phyloP scores from a whole-genome alignment of 2,888 invertebrate genomes.

The Allolobophora icterica region DNA sequence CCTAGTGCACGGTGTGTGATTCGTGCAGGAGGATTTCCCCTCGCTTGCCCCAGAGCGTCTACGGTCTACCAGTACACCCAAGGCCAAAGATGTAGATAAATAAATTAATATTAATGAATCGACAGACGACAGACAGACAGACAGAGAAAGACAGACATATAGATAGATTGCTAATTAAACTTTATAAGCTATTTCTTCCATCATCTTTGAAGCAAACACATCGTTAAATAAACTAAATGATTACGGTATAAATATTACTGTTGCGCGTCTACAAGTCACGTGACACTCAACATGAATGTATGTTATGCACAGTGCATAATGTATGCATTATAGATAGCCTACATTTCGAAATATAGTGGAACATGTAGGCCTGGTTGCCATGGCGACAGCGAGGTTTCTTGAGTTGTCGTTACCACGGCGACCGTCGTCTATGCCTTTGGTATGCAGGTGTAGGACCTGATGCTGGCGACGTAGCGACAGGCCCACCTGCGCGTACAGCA shows the following conservation, averaged over 20 bases:
- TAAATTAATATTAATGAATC: neutral
- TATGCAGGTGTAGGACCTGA: neutral
- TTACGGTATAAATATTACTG: neutral
- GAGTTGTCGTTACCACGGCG: neutral
- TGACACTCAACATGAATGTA: neutral
- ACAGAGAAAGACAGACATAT: neutral
- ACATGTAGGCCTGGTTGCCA: neutral
- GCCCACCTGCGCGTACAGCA: neutral
- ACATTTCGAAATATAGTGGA: neutral
- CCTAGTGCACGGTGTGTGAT: neutral
- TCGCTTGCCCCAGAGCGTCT: neutral
- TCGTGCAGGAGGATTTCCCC: neutral
- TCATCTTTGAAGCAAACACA: no score
- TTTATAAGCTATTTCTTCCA: neutral
- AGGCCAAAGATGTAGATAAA: neutral
- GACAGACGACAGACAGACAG: neutral
- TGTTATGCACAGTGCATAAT: neutral
- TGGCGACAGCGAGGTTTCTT: neutral
- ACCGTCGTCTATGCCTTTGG: conserved; percentile 10
- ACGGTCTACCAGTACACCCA: neutral
- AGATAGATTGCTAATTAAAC: neutral
- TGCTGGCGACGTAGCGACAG: conserved; percentile 27
- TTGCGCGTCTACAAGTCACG: neutral
- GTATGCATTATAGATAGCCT: neutral
- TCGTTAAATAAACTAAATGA: no score